Conservation (phyloP, 1,140 invertebrate species). For the Drosophila pectinifera region DNA sequence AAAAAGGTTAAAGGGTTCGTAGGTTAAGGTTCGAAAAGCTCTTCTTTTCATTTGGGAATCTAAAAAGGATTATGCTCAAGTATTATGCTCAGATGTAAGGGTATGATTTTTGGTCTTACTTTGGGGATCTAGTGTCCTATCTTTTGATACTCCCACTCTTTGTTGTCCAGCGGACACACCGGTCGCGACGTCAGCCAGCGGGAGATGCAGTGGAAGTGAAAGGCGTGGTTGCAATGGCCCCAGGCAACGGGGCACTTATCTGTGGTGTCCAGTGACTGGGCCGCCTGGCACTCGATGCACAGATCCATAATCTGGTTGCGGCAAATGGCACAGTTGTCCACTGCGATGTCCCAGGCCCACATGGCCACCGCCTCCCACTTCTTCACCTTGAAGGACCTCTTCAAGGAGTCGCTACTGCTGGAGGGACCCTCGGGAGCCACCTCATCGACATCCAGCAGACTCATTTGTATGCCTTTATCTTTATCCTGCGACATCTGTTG, state of each 20-base stretch:
- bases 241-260: constrained; percentile 99
- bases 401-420: constrained; percentile 93
- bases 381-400: constrained; percentile 97
- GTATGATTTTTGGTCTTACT: not conserved
- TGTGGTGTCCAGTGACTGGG: constrained; percentile 98
- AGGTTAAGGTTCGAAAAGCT: no score
- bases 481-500: no score
- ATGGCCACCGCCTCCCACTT: constrained; percentile 99
- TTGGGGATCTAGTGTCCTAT: constrained; percentile 85
- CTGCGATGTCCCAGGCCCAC: constrained; percentile 99
- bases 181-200: constrained; percentile 99
- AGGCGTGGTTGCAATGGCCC: constrained; percentile 99
- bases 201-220: constrained; percentile 99
- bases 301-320: constrained; percentile 99
- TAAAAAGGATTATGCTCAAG: not conserved
- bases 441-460: constrained; percentile 93
- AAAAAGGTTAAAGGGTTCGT: no score
- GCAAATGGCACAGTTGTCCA: constrained; percentile 99
- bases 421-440: constrained; percentile 93
- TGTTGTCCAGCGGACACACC: constrained; percentile 99
- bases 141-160: constrained; percentile 99
- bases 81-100: not conserved
- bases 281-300: constrained; percentile 99
- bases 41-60: not conserved
- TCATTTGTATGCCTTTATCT: not conserved